These are phyloP conservation scores for Chrysaora quinquecirrha DNA, from an alignment of 30 jellyfish, hydroid and myxozoan genomes.

Conservation along the genomic window DNA sequence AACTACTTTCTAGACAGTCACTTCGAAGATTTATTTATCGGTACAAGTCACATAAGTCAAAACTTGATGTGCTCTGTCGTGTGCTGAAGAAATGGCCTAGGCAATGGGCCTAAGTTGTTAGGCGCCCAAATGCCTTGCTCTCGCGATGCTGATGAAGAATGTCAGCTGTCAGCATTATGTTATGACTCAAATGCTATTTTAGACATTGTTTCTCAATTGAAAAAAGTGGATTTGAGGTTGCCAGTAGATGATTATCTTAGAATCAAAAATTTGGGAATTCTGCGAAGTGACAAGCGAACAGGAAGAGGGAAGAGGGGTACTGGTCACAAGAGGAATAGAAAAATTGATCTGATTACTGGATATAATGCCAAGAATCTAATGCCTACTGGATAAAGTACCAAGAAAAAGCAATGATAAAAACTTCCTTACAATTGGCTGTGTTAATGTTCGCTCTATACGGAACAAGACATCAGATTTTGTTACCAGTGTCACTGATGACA, in stretches of 20 bases:
- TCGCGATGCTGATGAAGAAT: slow-evolving; percentile 33
- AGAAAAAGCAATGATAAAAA: slow-evolving; percentile 31
- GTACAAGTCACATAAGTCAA: slow-evolving; percentile 1
- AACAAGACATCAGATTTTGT: slow-evolving; percentile 33
- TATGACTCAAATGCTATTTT: slow-evolving; percentile 21
- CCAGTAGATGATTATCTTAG: slow-evolving; percentile 19
- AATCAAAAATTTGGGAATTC: slow-evolving; percentile 15
- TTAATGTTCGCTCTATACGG: slow-evolving; percentile 37
- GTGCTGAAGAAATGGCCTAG: slow-evolving; percentile 21
- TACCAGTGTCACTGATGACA: slow-evolving; percentile 35
- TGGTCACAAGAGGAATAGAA: slow-evolving; percentile 23
- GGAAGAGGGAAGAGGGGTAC: no score
- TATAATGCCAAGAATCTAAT: slow-evolving; percentile 26
- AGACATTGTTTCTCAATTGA: slow-evolving; percentile 27
- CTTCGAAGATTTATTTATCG: slow-evolving; percentile 11
- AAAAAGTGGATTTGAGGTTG: slow-evolving; percentile 31
- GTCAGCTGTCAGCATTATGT: slow-evolving; percentile 21
- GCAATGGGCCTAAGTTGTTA: slow-evolving; percentile 41
- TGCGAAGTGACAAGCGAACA: slow-evolving; percentile 26
- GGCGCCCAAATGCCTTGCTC: slow-evolving; percentile 42
- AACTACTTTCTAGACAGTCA: slow-evolving; percentile 17
- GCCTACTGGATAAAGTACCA: no score
- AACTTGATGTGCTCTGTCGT: slow-evolving; percentile 28
- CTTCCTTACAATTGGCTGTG: slow-evolving; percentile 25
- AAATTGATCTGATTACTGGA: slow-evolving; percentile 34